These are phyloP conservation scores for Aurelia sp. DNA, from an alignment of 30 jellyfish, hydroid and myxozoan species.

Conservation along the genomic window DNA sequence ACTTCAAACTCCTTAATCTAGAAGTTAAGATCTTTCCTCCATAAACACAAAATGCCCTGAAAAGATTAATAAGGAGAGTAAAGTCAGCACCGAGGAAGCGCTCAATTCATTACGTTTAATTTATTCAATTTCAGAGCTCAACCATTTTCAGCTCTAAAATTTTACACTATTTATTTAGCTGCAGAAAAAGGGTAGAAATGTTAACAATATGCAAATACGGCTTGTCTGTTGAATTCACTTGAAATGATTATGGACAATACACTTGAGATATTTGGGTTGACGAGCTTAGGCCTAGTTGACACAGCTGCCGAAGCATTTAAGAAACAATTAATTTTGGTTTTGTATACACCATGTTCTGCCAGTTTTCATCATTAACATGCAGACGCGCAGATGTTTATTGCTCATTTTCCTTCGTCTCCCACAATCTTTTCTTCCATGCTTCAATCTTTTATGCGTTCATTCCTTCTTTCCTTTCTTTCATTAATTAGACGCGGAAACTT, in stretches of 20 bases:
- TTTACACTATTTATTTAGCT: neutral
- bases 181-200: neutral
- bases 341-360: neutral
- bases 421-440: too few species aligned
- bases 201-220: neutral
- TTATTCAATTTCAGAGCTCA: neutral
- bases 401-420: too few species aligned
- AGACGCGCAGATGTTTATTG: too few species aligned
- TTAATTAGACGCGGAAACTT: too few species aligned
- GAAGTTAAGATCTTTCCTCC: too few species aligned
- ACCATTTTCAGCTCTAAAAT: neutral
- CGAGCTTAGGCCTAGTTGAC: neutral
- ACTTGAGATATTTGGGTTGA: neutral
- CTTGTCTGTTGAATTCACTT: constrained; percentile 7
- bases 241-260: constrained; percentile 1
- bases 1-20: too few species aligned
- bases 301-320: constrained; percentile 5
- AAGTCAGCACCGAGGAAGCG: too few species aligned
- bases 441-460: too few species aligned
- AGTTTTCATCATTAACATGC: neutral
- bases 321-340: neutral
- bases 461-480: too few species aligned
- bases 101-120: neutral
- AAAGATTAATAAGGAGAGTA: too few species aligned
- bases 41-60: too few species aligned